Evolutionary conservation across 2,888 invertebrate species (phyloP).

Genomic region (Agriopis marginaria): DNA sequence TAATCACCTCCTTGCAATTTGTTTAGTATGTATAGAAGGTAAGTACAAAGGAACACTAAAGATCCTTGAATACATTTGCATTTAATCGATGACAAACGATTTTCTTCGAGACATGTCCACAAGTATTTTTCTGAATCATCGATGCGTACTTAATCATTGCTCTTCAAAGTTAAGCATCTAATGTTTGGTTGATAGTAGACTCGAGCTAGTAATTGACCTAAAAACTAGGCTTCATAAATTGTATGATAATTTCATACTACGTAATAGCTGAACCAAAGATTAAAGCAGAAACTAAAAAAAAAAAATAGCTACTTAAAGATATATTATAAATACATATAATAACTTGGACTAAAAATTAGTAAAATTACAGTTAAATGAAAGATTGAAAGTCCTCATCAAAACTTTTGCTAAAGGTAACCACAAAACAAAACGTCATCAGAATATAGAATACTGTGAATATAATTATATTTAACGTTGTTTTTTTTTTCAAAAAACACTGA

Average conservation of each 20-base stretch:
- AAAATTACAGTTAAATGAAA: too few species aligned
- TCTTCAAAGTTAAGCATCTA: slow-evolving; percentile 18
- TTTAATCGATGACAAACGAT: slow-evolving; percentile 39
- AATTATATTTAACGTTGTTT: too few species aligned
- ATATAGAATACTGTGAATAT: too few species aligned
- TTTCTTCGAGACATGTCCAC: slow-evolving; percentile 38
- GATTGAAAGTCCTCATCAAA: too few species aligned
- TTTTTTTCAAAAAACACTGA: too few species aligned
- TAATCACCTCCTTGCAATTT: slow-evolving; percentile 40
- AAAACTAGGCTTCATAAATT: not conserved
- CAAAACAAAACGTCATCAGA: too few species aligned
- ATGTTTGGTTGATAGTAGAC: slow-evolving; percentile 13
- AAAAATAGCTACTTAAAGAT: too few species aligned
- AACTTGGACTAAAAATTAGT: too few species aligned
- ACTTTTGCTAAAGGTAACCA: too few species aligned
- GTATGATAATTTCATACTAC: not conserved
- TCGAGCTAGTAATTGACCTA: slow-evolving; percentile 19
- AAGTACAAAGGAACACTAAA: slow-evolving; percentile 31
- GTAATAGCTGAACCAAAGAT: too few species aligned
- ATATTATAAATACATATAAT: too few species aligned
- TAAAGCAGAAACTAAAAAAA: too few species aligned
- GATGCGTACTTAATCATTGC: slow-evolving; percentile 34
- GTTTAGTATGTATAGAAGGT: slow-evolving; percentile 40
- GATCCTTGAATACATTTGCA: slow-evolving; percentile 36
- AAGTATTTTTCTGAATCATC: slow-evolving; percentile 37